Percentiles rank a stretch among this genome's conserved stretches.
phyloP scores from a whole-genome alignment of 2,888 invertebrate genomes.

The Himalopsyche japonica region DNA sequence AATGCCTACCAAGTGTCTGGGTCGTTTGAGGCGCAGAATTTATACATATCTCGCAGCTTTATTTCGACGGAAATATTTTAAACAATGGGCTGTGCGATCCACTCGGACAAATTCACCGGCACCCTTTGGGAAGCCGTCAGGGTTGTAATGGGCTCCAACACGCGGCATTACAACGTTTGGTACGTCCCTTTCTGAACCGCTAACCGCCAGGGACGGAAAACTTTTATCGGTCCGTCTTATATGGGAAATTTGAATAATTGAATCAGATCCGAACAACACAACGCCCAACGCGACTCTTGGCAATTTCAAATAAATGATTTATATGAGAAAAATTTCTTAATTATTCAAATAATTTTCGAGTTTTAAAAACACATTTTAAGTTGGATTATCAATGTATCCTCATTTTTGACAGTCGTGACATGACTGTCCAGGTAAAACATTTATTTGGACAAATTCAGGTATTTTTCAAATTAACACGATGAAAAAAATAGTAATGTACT shows the following conservation, averaged over 20 bases:
- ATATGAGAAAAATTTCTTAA: too few relatives aligned
- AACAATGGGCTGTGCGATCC: conserved; percentile 17
- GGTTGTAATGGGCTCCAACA: conserved; percentile 30
- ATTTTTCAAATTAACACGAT: too few relatives aligned
- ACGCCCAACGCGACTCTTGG: background rate
- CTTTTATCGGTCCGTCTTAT: background rate
- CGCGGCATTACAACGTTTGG: conserved; percentile 22
- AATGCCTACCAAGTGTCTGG: background rate
- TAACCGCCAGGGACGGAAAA: conserved; percentile 3
- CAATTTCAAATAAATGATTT: too few relatives aligned
- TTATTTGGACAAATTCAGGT: too few relatives aligned
- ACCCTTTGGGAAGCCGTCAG: conserved; percentile 19
- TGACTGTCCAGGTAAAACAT: too few relatives aligned
- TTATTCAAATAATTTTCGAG: too few relatives aligned
- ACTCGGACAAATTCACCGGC: conserved; percentile 23
- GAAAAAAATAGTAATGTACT: too few relatives aligned
- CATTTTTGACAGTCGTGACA: too few relatives aligned
- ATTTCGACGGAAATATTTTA: conserved; percentile 9
- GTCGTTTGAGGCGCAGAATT: background rate
- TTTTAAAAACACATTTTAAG: too few relatives aligned
- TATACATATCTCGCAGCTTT: background rate
- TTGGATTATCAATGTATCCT: too few relatives aligned
- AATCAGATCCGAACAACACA: background rate
- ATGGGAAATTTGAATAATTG: background rate
- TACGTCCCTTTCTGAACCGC: conserved; percentile 7